These are phyloP conservation scores for Danionella cerebrum DNA, from an alignment of 2,113 vertebrate species.

Conservation along the genomic window DNA sequence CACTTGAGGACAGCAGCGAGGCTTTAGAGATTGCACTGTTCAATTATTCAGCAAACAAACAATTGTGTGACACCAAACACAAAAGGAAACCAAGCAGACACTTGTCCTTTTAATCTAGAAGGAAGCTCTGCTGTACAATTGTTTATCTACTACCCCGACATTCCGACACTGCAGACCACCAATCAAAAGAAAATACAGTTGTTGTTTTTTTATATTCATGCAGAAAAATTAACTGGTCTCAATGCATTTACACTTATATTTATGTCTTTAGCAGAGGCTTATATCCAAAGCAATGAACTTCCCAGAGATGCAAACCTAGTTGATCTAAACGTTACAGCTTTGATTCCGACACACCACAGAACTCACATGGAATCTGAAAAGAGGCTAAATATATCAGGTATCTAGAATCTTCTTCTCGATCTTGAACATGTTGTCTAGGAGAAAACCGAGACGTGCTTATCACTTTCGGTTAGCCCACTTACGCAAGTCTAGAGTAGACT, in stretches of 20 bases:
- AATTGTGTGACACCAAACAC: not conserved
- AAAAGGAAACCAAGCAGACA: not conserved
- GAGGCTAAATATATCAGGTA: not conserved
- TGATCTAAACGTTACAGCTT: not conserved
- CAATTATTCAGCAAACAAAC: slow-evolving; percentile 30
- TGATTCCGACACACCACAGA: not conserved
- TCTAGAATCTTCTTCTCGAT: slow-evolving; percentile 1
- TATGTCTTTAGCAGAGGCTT: no score
- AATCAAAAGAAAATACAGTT: no score
- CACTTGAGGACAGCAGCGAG: slow-evolving; percentile 26
- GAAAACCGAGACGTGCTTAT: slow-evolving; percentile 25
- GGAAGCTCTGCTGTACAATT: not conserved
- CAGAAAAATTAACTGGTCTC: not conserved
- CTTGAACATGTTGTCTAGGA: not conserved
- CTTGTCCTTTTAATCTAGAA: slow-evolving; percentile 2
- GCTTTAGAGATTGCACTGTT: slow-evolving; percentile 23
- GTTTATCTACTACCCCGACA: not conserved
- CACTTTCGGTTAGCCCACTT: slow-evolving; percentile 21
- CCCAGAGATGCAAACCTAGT: no score
- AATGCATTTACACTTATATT: no score
- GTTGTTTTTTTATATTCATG: no score
- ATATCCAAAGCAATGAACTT: no score
- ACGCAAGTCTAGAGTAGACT: not conserved
- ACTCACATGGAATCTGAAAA: not conserved
- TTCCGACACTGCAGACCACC: not conserved